phyloP scores from a whole-genome alignment of 2,113 vertebrate genomes.

The Pterophyllum scalare region DNA sequence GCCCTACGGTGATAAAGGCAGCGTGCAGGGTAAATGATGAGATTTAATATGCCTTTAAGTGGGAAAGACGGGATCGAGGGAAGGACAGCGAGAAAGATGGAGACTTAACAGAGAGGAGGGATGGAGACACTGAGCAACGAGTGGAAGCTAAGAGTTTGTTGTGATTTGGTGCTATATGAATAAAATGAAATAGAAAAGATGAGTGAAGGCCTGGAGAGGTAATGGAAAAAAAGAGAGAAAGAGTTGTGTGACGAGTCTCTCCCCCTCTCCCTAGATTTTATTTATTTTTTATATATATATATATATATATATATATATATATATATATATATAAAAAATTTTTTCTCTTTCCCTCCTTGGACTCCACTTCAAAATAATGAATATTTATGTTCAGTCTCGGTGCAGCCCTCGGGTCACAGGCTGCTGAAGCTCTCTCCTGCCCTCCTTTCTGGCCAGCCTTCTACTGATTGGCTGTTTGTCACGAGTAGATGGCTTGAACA shows the following conservation, averaged over 20 bases:
- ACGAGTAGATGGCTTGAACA: not conserved
- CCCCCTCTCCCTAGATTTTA: not conserved
- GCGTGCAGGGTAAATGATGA: not conserved
- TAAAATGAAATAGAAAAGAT: too few species aligned
- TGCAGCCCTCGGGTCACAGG: not conserved
- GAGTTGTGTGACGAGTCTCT: not conserved
- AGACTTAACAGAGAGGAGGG: not conserved
- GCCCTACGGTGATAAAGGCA: not conserved
- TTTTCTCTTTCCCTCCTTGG: not conserved
- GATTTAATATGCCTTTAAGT: constrained; percentile 12
- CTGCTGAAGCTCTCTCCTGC: fast-evolving
- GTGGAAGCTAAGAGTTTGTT: not conserved
- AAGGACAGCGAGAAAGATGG: not conserved
- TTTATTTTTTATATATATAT: not conserved
- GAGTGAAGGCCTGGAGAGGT: not conserved
- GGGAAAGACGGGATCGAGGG: not conserved
- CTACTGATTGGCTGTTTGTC: not conserved
- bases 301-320: too few species aligned
- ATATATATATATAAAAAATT: too few species aligned
- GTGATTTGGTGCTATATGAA: too few species aligned
- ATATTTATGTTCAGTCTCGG: not conserved
- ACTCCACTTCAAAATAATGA: not conserved
- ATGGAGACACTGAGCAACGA: not conserved
- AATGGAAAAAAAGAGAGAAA: not conserved
- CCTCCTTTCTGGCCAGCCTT: not conserved